A percentile compares a stretch with the other conserved stretches of the same genome.
Evolutionary conservation across 2,113 vertebrate genomes (phyloP).

Genomic region (Orientallactaga bullata): DNA sequence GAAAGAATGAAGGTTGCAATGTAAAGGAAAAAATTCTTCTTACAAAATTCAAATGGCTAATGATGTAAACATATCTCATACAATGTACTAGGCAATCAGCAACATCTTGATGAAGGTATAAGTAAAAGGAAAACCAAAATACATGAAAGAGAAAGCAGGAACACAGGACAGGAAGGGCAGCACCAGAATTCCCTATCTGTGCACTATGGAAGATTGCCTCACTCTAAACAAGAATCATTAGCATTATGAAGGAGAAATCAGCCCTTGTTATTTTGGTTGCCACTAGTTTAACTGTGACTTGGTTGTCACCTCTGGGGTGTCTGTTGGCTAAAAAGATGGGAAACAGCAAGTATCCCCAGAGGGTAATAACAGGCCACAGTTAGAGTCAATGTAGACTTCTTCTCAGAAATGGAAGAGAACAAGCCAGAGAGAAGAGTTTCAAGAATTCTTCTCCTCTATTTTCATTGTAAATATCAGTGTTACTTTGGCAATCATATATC

Average conservation of each 20-base stretch:
- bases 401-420: background rate
- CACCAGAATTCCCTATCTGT: background rate
- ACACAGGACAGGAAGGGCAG: background rate
- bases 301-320: background rate
- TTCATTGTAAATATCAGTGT: background rate
- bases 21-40: background rate
- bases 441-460: background rate
- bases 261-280: background rate
- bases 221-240: background rate
- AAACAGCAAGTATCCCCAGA: background rate
- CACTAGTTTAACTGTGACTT: background rate
- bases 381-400: background rate
- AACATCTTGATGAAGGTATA: background rate
- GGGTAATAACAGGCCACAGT: background rate
- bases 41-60: slow-evolving; percentile 5
- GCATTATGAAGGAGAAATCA: background rate
- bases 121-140: background rate
- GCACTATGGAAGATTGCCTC: background rate
- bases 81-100: background rate
- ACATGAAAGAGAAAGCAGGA: background rate
- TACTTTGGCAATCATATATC: background rate
- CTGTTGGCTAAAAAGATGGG: background rate
- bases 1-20: background rate
- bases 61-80: background rate
- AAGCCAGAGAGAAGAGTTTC: background rate